Percentiles rank a stretch among this genome's conserved stretches.
These are phyloP conservation scores for Monopis laevigella DNA, from an alignment of 2,888 invertebrate genomes.

Conservation along the genomic window DNA sequence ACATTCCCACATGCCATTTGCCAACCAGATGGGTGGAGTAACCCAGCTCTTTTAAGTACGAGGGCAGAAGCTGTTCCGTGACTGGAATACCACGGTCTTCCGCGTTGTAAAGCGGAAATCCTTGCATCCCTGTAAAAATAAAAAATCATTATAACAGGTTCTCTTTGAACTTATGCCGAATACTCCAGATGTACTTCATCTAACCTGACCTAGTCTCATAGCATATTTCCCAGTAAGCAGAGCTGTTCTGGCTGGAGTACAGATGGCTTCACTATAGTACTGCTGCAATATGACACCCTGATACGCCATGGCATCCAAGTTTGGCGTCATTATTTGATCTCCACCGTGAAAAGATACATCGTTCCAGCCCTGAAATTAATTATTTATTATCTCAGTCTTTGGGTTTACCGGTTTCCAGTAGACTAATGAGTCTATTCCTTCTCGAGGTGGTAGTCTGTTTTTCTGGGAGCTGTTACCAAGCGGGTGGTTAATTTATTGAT, in stretches of 20 bases:
- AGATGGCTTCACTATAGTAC: slow-evolving; percentile 86
- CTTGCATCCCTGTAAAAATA: slow-evolving; percentile 50
- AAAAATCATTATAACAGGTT: neutral
- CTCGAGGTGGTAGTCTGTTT: too few relatives aligned
- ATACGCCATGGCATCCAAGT: slow-evolving; percentile 87
- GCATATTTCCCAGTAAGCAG: slow-evolving; percentile 89
- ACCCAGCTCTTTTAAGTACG: slow-evolving; percentile 72
- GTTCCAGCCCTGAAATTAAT: slow-evolving; percentile 81
- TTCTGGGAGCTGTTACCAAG: too few relatives aligned
- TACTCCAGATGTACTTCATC: neutral
- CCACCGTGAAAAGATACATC: slow-evolving; percentile 92
- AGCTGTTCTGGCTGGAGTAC: slow-evolving; percentile 85
- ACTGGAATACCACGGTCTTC: slow-evolving; percentile 57
- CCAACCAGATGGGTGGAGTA: slow-evolving; percentile 87
- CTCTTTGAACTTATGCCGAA: neutral
- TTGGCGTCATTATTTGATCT: slow-evolving; percentile 87
- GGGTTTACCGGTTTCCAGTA: too few relatives aligned
- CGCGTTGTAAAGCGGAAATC: slow-evolving; percentile 43
- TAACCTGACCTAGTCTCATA: slow-evolving; percentile 74
- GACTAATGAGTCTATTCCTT: too few relatives aligned
- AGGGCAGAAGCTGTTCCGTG: slow-evolving; percentile 66
- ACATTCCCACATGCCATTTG: slow-evolving; percentile 92
- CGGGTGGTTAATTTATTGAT: too few relatives aligned
- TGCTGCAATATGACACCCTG: slow-evolving; percentile 86
- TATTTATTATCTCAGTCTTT: too few relatives aligned